These are phyloP conservation scores for Cacatua alba DNA, from an alignment of 2,113 vertebrate genomes.

Conservation along the genomic window DNA sequence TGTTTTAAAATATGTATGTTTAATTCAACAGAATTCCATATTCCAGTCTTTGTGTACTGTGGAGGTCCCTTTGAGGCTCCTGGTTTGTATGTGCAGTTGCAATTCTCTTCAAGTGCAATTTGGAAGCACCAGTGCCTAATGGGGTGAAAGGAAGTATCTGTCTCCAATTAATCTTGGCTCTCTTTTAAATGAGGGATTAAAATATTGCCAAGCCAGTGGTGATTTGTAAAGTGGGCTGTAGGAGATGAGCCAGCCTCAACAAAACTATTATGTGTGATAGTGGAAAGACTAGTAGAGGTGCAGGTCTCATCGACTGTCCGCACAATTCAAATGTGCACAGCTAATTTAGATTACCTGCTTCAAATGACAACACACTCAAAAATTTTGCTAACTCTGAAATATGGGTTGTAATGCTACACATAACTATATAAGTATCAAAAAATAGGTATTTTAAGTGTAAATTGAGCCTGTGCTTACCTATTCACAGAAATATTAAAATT, in stretches of 20 bases:
- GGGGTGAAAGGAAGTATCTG: slow-evolving; percentile 13
- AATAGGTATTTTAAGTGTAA: neutral
- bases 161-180: slow-evolving; percentile 41
- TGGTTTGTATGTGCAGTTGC: slow-evolving; percentile 8
- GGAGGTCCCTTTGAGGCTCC: slow-evolving; percentile 12
- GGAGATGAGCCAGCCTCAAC: neutral
- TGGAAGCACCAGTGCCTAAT: slow-evolving; percentile 51
- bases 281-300: neutral
- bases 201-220: slow-evolving; percentile 19
- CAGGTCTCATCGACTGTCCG: neutral
- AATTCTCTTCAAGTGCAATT: neutral
- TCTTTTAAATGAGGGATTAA: slow-evolving; percentile 29
- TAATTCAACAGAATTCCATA: slow-evolving; percentile 29
- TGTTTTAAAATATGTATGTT: slow-evolving; percentile 34
- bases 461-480: neutral
- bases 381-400: neutral
- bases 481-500: neutral
- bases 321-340: neutral
- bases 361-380: neutral
- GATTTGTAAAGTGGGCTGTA: slow-evolving; percentile 37
- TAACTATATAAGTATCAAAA: neutral
- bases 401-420: neutral
- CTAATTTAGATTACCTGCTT: neutral
- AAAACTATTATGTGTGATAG: neutral
- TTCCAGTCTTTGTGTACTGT: neutral